A percentile compares a stretch with the other conserved stretches of the same genome.
Conservation (phyloP, 2,888 invertebrate genomes). For the Coleophora deauratella region DNA sequence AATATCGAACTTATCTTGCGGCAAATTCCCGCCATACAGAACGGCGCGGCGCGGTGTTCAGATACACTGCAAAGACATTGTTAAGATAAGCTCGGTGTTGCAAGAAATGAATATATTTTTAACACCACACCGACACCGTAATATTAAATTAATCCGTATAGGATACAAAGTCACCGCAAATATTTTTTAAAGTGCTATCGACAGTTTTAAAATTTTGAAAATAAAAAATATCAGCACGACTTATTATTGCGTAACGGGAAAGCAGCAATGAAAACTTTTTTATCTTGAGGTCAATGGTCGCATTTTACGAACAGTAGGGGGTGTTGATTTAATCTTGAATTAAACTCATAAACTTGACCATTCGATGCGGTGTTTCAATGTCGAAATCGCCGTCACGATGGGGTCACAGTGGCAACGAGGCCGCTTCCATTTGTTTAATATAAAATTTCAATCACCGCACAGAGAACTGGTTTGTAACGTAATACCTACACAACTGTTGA, state of each 20-base stretch:
- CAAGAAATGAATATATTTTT: too few relatives aligned
- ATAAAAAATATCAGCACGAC: too few relatives aligned
- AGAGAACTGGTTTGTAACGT: too few relatives aligned
- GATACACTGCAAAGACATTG: constrained; percentile 10
- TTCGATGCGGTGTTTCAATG: constrained; percentile 20
- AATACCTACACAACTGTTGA: too few relatives aligned
- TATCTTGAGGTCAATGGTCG: constrained; percentile 32
- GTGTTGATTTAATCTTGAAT: constrained; percentile 3
- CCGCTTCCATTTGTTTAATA: too few relatives aligned
- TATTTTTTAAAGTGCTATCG: too few relatives aligned
- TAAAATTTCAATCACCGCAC: too few relatives aligned
- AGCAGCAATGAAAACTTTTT: constrained; percentile 17
- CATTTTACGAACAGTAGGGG: constrained; percentile 26
- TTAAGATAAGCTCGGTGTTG: background rate
- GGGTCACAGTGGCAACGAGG: constrained; percentile 12
- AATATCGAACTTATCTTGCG: background rate
- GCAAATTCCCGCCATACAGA: constrained; percentile 15
- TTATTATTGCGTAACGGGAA: constrained; percentile 41
- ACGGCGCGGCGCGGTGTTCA: constrained; percentile 9
- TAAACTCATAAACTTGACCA: constrained; percentile 13
- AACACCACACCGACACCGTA: too few relatives aligned
- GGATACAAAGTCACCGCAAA: too few relatives aligned
- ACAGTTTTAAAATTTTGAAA: too few relatives aligned
- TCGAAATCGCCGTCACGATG: constrained; percentile 13
- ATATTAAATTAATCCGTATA: too few relatives aligned